Evolutionary conservation across 2,113 vertebrate genomes (phyloP).

Genomic region (Oncorhynchus gorbuscha): DNA sequence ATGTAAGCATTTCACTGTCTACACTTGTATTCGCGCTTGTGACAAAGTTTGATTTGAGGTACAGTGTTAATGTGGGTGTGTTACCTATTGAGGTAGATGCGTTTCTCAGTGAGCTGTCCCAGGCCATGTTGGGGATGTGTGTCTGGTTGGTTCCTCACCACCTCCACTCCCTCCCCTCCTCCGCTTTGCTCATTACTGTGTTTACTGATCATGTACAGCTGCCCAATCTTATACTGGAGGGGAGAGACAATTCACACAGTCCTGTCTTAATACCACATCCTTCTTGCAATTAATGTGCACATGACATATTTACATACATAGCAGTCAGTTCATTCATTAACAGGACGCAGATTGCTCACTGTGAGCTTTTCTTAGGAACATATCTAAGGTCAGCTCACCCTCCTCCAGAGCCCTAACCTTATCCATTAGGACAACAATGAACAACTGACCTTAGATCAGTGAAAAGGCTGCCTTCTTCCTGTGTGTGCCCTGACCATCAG

Average conservation of each 20-base stretch:
- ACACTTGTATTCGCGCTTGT: no score
- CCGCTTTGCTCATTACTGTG: slow-evolving; percentile 89
- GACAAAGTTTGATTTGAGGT: background rate
- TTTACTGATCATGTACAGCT: slow-evolving; percentile 94
- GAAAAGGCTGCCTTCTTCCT: no score
- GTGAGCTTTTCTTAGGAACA: background rate
- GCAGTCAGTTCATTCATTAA: slow-evolving; percentile 59
- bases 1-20: no score
- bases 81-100: slow-evolving; percentile 89
- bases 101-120: slow-evolving; percentile 88
- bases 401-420: background rate
- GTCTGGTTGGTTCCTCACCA: slow-evolving; percentile 82
- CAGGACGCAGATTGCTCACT: slow-evolving; percentile 24
- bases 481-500: no score
- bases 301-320: slow-evolving; percentile 61
- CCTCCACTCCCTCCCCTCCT: slow-evolving; percentile 87
- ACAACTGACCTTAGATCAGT: no score
- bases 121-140: slow-evolving; percentile 79
- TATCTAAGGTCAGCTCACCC: slow-evolving; percentile 19
- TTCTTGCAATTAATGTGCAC: slow-evolving; percentile 60
- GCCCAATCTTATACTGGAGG: slow-evolving; percentile 82
- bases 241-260: slow-evolving; percentile 46
- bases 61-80: slow-evolving; percentile 5
- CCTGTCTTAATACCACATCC: slow-evolving; percentile 42
- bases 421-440: no score